Base-by-base conservation (phyloP, 2,888 invertebrate genomes). In the Adineta ricciae region DNA sequence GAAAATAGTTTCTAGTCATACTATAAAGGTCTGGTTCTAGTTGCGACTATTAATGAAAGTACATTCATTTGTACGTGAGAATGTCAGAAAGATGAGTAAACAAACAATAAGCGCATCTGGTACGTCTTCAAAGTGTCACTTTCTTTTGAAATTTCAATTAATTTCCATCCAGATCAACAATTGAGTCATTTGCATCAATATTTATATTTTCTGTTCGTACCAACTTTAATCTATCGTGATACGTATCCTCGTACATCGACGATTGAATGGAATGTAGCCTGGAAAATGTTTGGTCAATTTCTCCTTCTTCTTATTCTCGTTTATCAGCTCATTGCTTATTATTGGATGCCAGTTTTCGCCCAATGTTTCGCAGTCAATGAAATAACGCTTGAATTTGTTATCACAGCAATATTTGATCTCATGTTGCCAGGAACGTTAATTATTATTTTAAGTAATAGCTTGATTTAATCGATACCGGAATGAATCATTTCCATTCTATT, bases 31-130 rank as follows among this genome's bases (percentile, higher is more conserved):
- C 24, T 84, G 11, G 5, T 88, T 88, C 50, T 90, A 92, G 94
- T 92, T 94, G 21, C 93, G 96, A 21, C 91, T 95, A 84, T 89
- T 94, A 85, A 96, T 97, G 96, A 97, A 97, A 91, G 92, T 93
- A 78, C 94, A 96, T 89, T 94, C 96, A 0, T 94, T 94, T 88
- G 93, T 95, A 0, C 91, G 94, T 84, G 93, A 93, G 84, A 94
- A 94, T 88, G 92, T 54, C 8, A 5, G 14, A 8, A 46, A 83
- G 27, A 54, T 78, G 5, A 36, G 41, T 32, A 21, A 78, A 46
- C 27, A 14, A 64, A 32, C 27, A 4, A 19, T 1, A 16, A 64
- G 19, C 19, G 19, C 64, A 64, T 19, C 11, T 14, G 64, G 64
- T 64, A 32, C 32, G 64, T 32, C 19, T 7, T 9, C 46, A 46